Percentiles rank a stretch among this genome's conserved stretches.
Evolutionary conservation across 2,888 invertebrate genomes (phyloP).

Genomic region (Glaucopsyche alexis): DNA sequence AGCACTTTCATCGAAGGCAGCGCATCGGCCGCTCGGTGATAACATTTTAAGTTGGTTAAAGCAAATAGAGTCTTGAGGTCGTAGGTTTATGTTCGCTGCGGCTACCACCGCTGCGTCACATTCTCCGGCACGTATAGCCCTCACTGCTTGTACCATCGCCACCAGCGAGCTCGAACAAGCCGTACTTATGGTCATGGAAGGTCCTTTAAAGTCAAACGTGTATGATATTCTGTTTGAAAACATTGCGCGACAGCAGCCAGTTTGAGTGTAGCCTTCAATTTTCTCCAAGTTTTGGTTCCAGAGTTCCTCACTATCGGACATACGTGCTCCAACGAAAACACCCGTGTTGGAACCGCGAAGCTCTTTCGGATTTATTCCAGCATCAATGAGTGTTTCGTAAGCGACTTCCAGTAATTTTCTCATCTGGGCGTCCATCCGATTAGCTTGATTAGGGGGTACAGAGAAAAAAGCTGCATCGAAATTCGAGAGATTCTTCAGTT

Average conservation of each 20-base stretch:
- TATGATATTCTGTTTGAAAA: conserved; percentile 25
- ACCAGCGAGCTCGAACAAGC: conserved; percentile 20
- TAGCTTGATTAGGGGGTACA: conserved; percentile 22
- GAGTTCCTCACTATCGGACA: conserved; percentile 7
- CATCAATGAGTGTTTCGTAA: conserved; percentile 20
- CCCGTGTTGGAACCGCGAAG: conserved; percentile 4
- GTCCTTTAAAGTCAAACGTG: conserved; percentile 20
- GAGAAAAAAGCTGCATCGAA: conserved; percentile 24
- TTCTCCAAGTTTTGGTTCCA: conserved; percentile 9
- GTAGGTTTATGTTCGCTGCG: neutral
- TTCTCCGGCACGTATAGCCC: conserved; percentile 2
- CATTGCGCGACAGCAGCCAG: conserved; percentile 21
- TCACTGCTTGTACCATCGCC: conserved; percentile 11
- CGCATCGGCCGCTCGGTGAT: conserved; percentile 12
- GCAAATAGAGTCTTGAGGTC: neutral
- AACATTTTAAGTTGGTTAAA: neutral
- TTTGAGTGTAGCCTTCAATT: neutral
- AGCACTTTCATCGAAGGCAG: conserved; percentile 8
- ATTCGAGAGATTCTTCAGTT: conserved; percentile 1
- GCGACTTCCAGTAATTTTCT: conserved; percentile 21
- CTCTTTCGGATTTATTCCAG: conserved; percentile 18
- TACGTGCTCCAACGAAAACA: neutral
- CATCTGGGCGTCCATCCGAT: conserved; percentile 6
- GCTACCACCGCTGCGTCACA: conserved; percentile 23
- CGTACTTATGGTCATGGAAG: conserved; percentile 13